Evolutionary conservation across 2,113 vertebrate species (phyloP).

Genomic region (Syngnathus scovelli): DNA sequence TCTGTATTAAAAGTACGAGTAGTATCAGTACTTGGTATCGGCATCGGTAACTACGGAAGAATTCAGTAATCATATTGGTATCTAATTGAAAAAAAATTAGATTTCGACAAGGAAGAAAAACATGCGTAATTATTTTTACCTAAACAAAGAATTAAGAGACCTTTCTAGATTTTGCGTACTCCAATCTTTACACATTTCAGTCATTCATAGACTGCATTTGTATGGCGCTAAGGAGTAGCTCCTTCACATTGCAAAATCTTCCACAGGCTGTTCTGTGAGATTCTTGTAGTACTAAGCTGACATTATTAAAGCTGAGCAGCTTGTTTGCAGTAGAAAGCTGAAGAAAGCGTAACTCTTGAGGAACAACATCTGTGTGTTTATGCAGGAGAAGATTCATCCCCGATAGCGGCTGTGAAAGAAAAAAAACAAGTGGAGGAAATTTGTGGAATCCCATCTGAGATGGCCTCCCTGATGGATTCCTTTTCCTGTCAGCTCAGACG

Average conservation of each 20-base stretch:
- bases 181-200: too few relatives aligned
- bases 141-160: too few relatives aligned
- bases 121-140: too few relatives aligned
- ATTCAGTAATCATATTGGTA: too few relatives aligned
- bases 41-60: too few relatives aligned
- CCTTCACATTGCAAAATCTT: constrained; percentile 23
- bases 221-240: not conserved
- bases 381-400: constrained; percentile 66
- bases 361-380: constrained; percentile 69
- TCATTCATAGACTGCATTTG: not conserved
- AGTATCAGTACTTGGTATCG: too few relatives aligned
- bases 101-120: too few relatives aligned
- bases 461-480: constrained; percentile 74
- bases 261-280: constrained; percentile 33
- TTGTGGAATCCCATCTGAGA: constrained; percentile 76
- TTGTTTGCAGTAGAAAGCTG: constrained; percentile 57
- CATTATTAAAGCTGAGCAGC: constrained; percentile 52
- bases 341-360: constrained; percentile 61
- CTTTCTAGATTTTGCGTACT: too few relatives aligned
- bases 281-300: constrained; percentile 58
- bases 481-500: constrained; percentile 75
- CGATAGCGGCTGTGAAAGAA: constrained; percentile 57
- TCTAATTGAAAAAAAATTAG: too few relatives aligned
- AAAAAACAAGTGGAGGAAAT: constrained; percentile 72
- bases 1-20: too few relatives aligned